Base-by-base conservation (phyloP, 92 coral and sea anemone genomes). In the Hydrozoanthus gracilis region DNA sequence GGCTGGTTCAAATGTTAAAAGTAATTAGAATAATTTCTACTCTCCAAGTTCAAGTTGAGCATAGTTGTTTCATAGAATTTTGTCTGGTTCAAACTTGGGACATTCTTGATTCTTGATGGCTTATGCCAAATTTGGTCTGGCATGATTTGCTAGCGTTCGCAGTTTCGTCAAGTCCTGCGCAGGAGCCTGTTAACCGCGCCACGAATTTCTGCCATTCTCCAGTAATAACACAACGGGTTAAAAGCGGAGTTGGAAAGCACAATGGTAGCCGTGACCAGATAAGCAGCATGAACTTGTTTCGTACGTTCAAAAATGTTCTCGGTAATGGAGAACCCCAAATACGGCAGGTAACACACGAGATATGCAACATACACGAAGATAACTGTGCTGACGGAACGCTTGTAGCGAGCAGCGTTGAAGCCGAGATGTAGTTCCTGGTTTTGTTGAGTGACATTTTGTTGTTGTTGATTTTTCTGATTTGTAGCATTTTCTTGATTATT, bases 141-240 rank as follows among this genome's bases (percentile, higher is more conserved):
- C 35, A 2, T 2, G 35, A 27, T 0, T 0, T 0, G 35, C 35
- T 56, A 7, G 11, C 8, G 13, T 56, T 56, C 4, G 15, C 15
- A 4, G 12, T 15, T 15, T 60, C 11, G 61, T 45, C 55, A 44
- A 9, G 20, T 4, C 3, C 56, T 60, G 55, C 14, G 56, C n/a
- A 78, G 4, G 51, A 78, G 27, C n/a, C 55, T 5, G 7, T 78
- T 78, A 8, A 78, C 65, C 14, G 71, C 83, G n/a, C 44, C 70
- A 16, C 83, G 83, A 78, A 78, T n/a, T 35, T 78, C 83, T 20
- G 83, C 35, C 8, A 78, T 45, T 78, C 83, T 60, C 83, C 83
- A 78, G 71, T 78, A 78, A 44, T 78, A 78, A 46, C 83, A 78
- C 55, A 78, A 17, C 1, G 83, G 83, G 16, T 78, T 78, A n/a